Evolutionary conservation across 2,888 invertebrate species (phyloP), one percentile per base, ranked within the genome.

Genomic region (Drosophila austrosaltans): DNA sequence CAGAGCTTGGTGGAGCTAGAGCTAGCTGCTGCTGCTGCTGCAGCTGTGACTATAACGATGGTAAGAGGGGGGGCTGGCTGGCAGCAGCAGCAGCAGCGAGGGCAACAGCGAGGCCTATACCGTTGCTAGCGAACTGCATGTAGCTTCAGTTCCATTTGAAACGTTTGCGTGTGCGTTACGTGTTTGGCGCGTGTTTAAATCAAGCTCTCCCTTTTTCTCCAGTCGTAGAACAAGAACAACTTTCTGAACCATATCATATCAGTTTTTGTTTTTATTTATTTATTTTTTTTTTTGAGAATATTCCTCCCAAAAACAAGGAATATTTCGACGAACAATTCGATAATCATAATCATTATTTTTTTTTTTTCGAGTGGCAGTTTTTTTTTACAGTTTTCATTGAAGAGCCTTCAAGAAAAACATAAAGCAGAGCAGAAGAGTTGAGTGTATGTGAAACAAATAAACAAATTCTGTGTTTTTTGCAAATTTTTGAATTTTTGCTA

Each of bases 131-230:
- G 68, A 79, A 77, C 65, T 22, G 54, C 69, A 63, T 16, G 74
- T 53, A 57, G 74, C 71, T 58, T 91, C 90, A 91, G 91, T 92
- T 91, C 87, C 87, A 90, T 86, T 89, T 90, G 89, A 91, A 90
- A 88, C 92, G 91, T 91, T 89, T 90, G 89, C 90, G 91, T 90
- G 91, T 91, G 90, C 91, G 90, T 79, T 83, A 78, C 83, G 91
- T 48, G 48, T 91, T 78, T 77, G 48, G 66, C 76, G 71, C 61
- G 81, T 63, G 54, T 66, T 61, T 20, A 53, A 48, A 28, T 63
- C 69, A 60, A 60, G 30, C 20, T 60, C 58, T 53, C 58, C 70
- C 71, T 60, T 42, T 53, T 25, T n/a, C 65, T 48, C 22, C 48
- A 48, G 48, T 30, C 62, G 62, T 22, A 25, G 22, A 56, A 22